phyloP scores from a whole-genome alignment of 2,888 invertebrate species.

The Aspidiotus rigidus region DNA sequence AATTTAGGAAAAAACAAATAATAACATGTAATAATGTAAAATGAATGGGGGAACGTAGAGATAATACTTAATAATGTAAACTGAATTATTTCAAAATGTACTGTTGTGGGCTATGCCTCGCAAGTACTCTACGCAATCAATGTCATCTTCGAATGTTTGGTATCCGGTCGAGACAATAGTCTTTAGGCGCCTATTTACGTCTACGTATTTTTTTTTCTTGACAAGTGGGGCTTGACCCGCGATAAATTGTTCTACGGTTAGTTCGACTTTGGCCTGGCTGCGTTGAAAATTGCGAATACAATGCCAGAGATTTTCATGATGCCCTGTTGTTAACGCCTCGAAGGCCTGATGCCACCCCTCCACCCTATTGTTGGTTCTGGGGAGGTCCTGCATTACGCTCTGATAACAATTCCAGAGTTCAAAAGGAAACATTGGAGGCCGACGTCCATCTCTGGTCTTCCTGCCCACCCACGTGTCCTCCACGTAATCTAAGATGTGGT shows the following conservation, averaged over 20 bases:
- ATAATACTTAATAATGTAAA: no score
- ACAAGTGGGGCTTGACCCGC: no score
- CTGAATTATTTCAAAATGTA: neutral
- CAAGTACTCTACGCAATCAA: neutral
- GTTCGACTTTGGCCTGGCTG: no score
- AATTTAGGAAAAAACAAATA: neutral
- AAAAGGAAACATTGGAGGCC: no score
- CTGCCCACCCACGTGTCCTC: conserved; percentile 1
- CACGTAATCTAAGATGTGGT: neutral
- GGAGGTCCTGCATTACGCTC: neutral
- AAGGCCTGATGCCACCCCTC: neutral
- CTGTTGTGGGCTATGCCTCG: neutral
- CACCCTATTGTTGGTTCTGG: neutral
- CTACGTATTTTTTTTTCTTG: no score
- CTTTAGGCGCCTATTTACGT: no score
- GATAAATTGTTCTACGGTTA: no score
- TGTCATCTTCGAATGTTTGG: neutral
- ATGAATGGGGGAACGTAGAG: neutral
- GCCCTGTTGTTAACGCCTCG: neutral
- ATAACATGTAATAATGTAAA: neutral
- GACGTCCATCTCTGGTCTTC: neutral
- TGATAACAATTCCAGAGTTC: neutral
- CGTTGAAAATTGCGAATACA: neutral
- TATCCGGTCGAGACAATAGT: neutral
- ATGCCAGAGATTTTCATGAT: neutral